Conservation (phyloP, 2,888 invertebrate genomes). For the Allacma fusca region DNA sequence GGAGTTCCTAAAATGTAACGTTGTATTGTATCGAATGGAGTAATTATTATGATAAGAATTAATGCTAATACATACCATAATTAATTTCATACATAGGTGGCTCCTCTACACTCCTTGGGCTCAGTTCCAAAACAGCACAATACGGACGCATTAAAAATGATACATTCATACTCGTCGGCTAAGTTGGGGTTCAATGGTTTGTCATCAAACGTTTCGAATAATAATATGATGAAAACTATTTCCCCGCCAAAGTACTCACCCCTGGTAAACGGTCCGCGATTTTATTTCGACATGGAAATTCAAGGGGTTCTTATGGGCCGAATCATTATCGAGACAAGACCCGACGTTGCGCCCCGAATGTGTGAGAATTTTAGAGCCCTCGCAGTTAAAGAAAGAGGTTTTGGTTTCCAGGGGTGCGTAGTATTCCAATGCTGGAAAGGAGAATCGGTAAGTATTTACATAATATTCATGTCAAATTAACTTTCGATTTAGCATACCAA, state of each 20-base stretch:
- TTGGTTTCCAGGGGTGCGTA: slow-evolving; percentile 80
- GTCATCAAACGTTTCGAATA: slow-evolving; percentile 52
- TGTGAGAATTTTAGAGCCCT: slow-evolving; percentile 79
- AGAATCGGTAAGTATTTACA: slow-evolving; percentile 76
- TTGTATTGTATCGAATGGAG: not conserved
- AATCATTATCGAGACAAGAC: slow-evolving; percentile 78
- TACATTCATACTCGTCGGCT: slow-evolving; percentile 58
- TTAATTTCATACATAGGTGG: slow-evolving; percentile 51
- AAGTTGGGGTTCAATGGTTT: slow-evolving; percentile 56
- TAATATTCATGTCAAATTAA: too few species aligned
- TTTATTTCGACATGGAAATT: slow-evolving; percentile 79
- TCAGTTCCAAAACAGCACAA: slow-evolving; percentile 54
- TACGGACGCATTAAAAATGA: slow-evolving; percentile 59
- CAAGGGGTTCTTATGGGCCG: slow-evolving; percentile 76
- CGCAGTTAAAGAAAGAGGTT: slow-evolving; percentile 76
- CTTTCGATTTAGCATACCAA: too few species aligned
- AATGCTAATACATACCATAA: not conserved
- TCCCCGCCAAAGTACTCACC: slow-evolving; percentile 61
- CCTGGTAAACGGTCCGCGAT: slow-evolving; percentile 68
- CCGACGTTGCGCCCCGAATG: slow-evolving; percentile 82
- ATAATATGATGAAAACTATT: slow-evolving; percentile 48
- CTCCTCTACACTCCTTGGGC: slow-evolving; percentile 57
- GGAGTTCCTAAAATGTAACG: too few species aligned
- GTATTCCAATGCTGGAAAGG: slow-evolving; percentile 85
- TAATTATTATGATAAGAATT: not conserved